Percentiles rank a stretch among this genome's conserved stretches.
phyloP scores from a whole-genome alignment of 1,140 invertebrate species.

The Anastrepha ludens region DNA sequence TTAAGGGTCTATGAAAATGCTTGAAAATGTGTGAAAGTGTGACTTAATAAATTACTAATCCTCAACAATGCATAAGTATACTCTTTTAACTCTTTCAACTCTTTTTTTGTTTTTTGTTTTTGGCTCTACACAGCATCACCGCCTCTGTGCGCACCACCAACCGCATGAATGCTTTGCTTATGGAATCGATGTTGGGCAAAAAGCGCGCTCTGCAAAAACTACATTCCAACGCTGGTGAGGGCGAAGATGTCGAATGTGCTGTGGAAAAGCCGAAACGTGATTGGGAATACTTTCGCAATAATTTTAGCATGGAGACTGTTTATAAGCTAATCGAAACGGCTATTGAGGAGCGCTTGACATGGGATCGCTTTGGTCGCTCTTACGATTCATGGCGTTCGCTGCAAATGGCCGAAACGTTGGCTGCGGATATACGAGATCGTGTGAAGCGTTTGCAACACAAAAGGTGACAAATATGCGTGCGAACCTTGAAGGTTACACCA shows the following conservation, averaged over 20 bases:
- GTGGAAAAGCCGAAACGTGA: constrained; percentile 67
- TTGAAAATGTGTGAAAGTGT: neutral
- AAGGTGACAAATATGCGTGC: constrained; percentile 60
- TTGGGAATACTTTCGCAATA: constrained; percentile 71
- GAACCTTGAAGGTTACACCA: too few species aligned
- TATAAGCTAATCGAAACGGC: constrained; percentile 70
- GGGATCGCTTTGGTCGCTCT: constrained; percentile 72
- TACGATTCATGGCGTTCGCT: constrained; percentile 71
- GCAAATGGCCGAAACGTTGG: constrained; percentile 67
- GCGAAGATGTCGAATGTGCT: constrained; percentile 53
- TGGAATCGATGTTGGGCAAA: constrained; percentile 69
- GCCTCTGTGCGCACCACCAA: constrained; percentile 72
- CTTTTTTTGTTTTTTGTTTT: constrained; percentile 54
- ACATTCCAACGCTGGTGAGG: constrained; percentile 56
- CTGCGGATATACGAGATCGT: constrained; percentile 69
- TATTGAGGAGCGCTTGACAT: constrained; percentile 71
- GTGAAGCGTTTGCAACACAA: constrained; percentile 71
- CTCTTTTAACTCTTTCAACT: neutral
- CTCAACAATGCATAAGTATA: neutral
- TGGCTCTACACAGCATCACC: constrained; percentile 64
- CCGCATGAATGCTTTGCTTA: constrained; percentile 72
- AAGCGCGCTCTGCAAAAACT: constrained; percentile 62
- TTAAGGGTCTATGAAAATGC: neutral
- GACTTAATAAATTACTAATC: neutral
- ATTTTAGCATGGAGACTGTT: constrained; percentile 72